Percentiles rank a stretch among this genome's conserved stretches.
phyloP scores from a whole-genome alignment of 2,888 invertebrate genomes.

The Epsilonema sp. region DNA sequence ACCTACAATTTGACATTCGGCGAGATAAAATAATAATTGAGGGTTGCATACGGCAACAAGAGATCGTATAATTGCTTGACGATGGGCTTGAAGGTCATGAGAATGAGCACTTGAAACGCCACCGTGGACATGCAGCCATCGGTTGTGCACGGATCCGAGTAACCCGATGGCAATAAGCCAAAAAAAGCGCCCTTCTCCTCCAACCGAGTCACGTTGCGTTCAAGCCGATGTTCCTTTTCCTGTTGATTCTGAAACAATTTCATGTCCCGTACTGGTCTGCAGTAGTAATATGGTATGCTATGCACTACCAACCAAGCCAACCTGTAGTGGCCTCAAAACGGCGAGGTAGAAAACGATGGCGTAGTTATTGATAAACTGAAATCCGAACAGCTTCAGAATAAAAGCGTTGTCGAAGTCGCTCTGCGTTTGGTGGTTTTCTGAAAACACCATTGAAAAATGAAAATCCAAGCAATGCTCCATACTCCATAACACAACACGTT shows the following conservation, averaged over 20 bases:
- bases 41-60: slow-evolving; percentile 31
- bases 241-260: too few relatives aligned
- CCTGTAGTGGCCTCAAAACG: slow-evolving; percentile 26
- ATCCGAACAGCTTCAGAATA: slow-evolving; percentile 34
- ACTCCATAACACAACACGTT: too few relatives aligned
- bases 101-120: slow-evolving; percentile 32
- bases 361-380: slow-evolving; percentile 35
- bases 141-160: background rate
- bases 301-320: too few relatives aligned
- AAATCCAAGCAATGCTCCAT: background rate
- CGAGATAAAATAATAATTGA: too few relatives aligned
- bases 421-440: slow-evolving; percentile 33
- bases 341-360: slow-evolving; percentile 34
- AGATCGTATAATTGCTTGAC: slow-evolving; percentile 31
- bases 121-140: slow-evolving; percentile 32
- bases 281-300: too few relatives aligned
- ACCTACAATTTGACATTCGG: too few relatives aligned
- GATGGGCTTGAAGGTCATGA: slow-evolving; percentile 32
- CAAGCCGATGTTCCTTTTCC: too few relatives aligned
- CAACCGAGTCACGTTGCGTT: too few relatives aligned
- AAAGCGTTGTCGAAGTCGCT: slow-evolving; percentile 31
- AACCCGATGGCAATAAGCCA: too few relatives aligned
- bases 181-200: too few relatives aligned
- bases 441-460: too few relatives aligned
- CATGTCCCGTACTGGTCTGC: too few relatives aligned